A percentile compares a stretch with the other conserved stretches of the same genome.
These are phyloP conservation scores for Drosophila micromelanica DNA, from an alignment of 1,140 invertebrate species.

Conservation along the genomic window DNA sequence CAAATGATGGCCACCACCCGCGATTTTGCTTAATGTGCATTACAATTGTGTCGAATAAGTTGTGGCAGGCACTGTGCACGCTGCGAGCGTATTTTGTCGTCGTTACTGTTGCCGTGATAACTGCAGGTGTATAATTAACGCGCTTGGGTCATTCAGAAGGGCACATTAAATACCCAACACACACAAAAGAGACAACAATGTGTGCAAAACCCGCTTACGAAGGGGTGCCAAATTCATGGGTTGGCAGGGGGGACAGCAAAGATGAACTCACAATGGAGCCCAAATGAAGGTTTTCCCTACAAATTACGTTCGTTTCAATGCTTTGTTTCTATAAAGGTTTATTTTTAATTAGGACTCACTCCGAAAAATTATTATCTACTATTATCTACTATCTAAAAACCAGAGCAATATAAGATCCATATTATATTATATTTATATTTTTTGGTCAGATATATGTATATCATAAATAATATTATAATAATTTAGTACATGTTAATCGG, in stretches of 20 bases:
- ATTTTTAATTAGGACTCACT: no score
- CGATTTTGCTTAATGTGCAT: slow-evolving; percentile 27
- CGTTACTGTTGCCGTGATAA: slow-evolving; percentile 22
- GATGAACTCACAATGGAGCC: neutral
- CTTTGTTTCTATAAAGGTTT: no score
- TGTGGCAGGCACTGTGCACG: slow-evolving; percentile 6
- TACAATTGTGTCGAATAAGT: slow-evolving; percentile 30
- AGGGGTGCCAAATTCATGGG: neutral
- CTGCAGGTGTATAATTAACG: slow-evolving; percentile 44
- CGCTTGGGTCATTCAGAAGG: slow-evolving; percentile 16
- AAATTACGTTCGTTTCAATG: neutral
- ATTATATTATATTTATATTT: no score
- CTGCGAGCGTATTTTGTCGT: neutral
- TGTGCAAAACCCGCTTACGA: neutral
- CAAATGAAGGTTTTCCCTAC: neutral
- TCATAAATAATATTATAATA: no score
- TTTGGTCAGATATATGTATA: no score
- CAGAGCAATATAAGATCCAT: no score
- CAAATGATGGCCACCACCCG: slow-evolving; percentile 47
- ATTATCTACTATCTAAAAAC: no score
- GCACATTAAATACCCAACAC: slow-evolving; percentile 15
- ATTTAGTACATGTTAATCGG: no score
- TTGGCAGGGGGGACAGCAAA: neutral
- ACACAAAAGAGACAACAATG: slow-evolving; percentile 11
- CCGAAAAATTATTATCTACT: no score